These are phyloP conservation scores for Mesoligia furuncula DNA, from an alignment of 2,888 invertebrate genomes.

Conservation along the genomic window DNA sequence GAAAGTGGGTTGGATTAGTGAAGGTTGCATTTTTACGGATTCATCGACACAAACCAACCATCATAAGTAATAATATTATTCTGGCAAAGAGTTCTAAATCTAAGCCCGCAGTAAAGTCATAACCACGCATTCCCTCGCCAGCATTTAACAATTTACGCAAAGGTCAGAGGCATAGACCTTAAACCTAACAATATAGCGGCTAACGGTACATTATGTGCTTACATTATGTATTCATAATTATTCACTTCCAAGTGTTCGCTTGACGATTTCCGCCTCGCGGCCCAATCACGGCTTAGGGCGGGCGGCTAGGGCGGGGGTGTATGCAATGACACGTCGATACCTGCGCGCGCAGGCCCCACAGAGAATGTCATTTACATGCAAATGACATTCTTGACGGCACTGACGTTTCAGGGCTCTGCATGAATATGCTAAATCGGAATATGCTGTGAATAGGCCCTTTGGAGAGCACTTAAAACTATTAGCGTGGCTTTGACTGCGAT, in stretches of 20 bases:
- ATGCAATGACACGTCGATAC: conserved; percentile 72
- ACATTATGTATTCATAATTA: conserved; percentile 69
- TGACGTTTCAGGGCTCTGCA: conserved; percentile 51
- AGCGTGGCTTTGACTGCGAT: conserved; percentile 29
- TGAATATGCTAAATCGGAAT: conserved; percentile 60
- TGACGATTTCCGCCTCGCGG: conserved; percentile 65
- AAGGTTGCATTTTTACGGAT: too few relatives aligned
- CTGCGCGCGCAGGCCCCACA: conserved; percentile 77
- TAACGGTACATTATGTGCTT: conserved; percentile 51
- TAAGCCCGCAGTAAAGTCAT: conserved; percentile 4
- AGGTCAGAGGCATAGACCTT: conserved; percentile 22
- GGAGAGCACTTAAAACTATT: conserved; percentile 45
- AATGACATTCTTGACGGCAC: conserved; percentile 60
- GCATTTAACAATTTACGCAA: conserved; percentile 18
- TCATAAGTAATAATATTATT: conserved; percentile 1
- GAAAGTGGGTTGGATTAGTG: not conserved
- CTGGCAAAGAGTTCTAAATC: conserved; percentile 5
- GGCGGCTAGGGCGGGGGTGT: conserved; percentile 72
- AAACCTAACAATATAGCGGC: conserved; percentile 26
- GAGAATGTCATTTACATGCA: conserved; percentile 60
- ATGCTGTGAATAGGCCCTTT: conserved; percentile 48
- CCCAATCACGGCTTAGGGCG: conserved; percentile 82
- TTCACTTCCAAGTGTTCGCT: conserved; percentile 56
- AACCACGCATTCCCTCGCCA: conserved; percentile 6
- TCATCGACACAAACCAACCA: not conserved